These are phyloP conservation scores for Mylabris sibirica DNA, from an alignment of 2,888 invertebrate genomes.

Conservation along the genomic window DNA sequence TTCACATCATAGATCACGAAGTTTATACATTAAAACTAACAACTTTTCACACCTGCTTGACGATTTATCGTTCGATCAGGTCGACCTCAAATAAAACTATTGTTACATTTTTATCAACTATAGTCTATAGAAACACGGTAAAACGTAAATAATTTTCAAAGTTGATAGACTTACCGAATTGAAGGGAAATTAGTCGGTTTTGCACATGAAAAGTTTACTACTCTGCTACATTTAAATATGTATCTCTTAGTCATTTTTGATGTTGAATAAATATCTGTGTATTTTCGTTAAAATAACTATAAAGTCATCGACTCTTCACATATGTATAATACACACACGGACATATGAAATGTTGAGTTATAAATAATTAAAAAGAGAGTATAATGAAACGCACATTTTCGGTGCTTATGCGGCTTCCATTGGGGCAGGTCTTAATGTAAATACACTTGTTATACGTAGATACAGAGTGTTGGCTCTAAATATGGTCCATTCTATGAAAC, in stretches of 20 bases:
- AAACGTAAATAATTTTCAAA: neutral
- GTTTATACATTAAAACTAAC: neutral
- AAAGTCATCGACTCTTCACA: neutral
- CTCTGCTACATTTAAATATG: neutral
- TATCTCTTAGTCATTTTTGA: neutral
- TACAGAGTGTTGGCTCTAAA: neutral
- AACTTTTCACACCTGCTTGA: neutral
- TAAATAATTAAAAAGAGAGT: neutral
- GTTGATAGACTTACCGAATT: neutral
- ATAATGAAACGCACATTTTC: neutral
- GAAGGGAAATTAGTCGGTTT: neutral
- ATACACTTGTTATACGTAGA: neutral
- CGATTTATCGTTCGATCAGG: neutral
- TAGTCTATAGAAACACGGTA: too few relatives aligned
- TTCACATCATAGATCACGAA: neutral
- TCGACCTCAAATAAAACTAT: neutral
- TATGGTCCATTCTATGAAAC: neutral
- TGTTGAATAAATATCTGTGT: neutral
- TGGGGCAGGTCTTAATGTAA: conserved; percentile 1
- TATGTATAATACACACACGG: neutral
- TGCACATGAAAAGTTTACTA: neutral
- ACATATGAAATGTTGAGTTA: neutral
- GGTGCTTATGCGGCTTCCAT: neutral
- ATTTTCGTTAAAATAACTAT: neutral
- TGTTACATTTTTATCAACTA: neutral